phyloP scores from a whole-genome alignment of 2,113 vertebrate genomes.

The Amazona guildingii region DNA sequence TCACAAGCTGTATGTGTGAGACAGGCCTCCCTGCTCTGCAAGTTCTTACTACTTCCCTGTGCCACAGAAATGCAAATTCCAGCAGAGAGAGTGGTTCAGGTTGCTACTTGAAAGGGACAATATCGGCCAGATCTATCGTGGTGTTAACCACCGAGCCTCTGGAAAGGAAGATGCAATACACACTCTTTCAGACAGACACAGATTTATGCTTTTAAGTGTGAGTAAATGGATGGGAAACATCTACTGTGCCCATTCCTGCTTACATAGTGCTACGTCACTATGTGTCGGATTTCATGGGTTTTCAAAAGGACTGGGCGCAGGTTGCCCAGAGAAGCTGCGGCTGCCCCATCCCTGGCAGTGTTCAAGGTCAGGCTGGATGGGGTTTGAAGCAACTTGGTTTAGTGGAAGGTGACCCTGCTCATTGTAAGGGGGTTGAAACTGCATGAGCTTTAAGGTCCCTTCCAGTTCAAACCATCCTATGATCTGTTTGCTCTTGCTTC shows the following conservation, averaged over 20 bases:
- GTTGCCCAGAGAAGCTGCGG: not conserved
- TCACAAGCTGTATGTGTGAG: not conserved
- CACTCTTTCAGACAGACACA: not conserved
- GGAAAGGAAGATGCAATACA: not conserved
- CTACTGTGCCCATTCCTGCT: not conserved
- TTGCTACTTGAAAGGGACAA: not conserved
- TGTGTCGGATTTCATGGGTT: not conserved
- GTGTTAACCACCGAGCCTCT: not conserved
- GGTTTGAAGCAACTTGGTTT: not conserved
- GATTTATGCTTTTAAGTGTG: constrained; percentile 27
- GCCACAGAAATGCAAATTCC: not conserved
- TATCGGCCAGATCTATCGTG: rapidly evolving
- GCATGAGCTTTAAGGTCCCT: not conserved
- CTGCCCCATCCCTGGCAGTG: not conserved
- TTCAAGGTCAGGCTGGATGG: not conserved
- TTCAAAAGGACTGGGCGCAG: not conserved
- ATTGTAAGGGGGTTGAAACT: not conserved
- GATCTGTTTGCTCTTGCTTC: not conserved
- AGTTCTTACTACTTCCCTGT: not conserved
- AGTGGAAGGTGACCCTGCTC: not conserved
- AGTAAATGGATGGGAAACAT: not conserved
- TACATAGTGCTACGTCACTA: not conserved
- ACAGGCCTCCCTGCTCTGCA: not conserved
- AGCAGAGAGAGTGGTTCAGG: not conserved
- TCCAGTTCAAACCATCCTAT: not conserved